Conservation (phyloP, 2,888 invertebrate species). For the Drosophila kanekoi region DNA sequence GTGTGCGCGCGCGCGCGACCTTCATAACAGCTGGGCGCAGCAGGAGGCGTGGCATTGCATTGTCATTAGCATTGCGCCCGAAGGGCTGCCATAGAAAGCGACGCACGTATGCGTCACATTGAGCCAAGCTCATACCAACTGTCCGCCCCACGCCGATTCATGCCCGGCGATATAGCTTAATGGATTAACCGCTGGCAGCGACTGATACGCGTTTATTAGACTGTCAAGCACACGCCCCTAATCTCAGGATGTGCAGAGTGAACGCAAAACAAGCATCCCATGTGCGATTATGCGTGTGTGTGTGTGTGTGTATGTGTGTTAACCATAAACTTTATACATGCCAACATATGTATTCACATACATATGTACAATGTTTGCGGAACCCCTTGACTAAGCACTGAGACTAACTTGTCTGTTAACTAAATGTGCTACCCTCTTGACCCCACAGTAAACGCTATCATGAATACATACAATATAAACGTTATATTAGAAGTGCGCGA, state of each 20-base stretch:
- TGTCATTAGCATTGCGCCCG: constrained; percentile 64
- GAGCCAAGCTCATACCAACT: constrained; percentile 42
- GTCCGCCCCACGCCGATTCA: constrained; percentile 26
- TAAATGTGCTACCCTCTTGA: constrained; percentile 38
- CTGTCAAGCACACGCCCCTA: constrained; percentile 75
- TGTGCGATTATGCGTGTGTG: constrained; percentile 18
- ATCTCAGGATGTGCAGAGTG: constrained; percentile 57
- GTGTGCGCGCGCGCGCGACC: constrained; percentile 38
- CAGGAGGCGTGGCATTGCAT: constrained; percentile 73
- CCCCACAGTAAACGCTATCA: constrained; percentile 25
- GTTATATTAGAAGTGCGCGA: background rate
- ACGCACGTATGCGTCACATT: constrained; percentile 72
- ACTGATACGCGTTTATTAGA: constrained; percentile 79
- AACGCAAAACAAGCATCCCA: constrained; percentile 47
- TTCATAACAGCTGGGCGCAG: constrained; percentile 51
- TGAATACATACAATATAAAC: background rate
- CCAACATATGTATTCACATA: constrained; percentile 10
- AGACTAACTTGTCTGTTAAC: constrained; percentile 39
- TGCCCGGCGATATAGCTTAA: constrained; percentile 64
- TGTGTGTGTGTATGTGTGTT: constrained; percentile 17
- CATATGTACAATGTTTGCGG: constrained; percentile 5
- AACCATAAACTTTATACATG: constrained; percentile 31
- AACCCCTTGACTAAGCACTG: constrained; percentile 17
- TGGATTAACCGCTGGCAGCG: constrained; percentile 78
- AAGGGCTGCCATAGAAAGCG: constrained; percentile 38